Evolutionary conservation across 2,888 invertebrate species (phyloP).

Genomic region (Drosophila ezoana): DNA sequence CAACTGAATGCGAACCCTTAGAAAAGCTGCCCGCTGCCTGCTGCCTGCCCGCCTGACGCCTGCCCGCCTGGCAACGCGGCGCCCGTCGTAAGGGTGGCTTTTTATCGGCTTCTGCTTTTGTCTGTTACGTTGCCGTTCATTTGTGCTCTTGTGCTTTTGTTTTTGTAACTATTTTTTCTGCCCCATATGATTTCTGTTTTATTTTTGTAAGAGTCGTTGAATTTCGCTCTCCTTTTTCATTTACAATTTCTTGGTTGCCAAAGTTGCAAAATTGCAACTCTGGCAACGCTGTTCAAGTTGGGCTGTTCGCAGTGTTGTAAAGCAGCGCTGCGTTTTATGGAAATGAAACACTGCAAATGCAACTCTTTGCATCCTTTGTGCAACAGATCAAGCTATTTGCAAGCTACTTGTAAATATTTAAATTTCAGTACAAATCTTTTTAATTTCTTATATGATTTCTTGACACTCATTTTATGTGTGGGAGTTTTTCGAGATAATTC

Average conservation of each 20-base stretch:
- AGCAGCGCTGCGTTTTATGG: neutral
- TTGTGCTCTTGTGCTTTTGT: constrained; percentile 4
- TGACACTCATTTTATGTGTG: too few species aligned
- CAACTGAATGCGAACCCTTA: constrained; percentile 77
- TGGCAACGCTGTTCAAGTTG: neutral
- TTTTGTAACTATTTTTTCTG: constrained; percentile 5
- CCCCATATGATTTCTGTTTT: constrained; percentile 31
- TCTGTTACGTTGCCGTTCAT: neutral
- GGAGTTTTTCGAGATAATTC: too few species aligned
- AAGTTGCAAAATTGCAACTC: constrained; percentile 1
- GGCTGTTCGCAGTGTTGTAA: constrained; percentile 27
- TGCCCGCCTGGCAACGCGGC: constrained; percentile 7
- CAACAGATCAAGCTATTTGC: neutral
- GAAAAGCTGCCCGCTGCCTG: constrained; percentile 50
- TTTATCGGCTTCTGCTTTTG: neutral
- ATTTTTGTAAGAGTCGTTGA: neutral
- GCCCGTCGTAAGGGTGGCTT: constrained; percentile 45
- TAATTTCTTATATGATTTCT: too few species aligned
- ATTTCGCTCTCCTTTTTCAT: neutral
- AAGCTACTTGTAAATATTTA: neutral
- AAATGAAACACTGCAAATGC: neutral
- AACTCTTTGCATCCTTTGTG: neutral
- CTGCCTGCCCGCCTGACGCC: neutral
- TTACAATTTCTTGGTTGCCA: neutral
- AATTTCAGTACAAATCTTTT: neutral